These are phyloP conservation scores for Pachyuromys duprasi DNA, from an alignment of 2,797 vertebrate species.

Conservation along the genomic window DNA sequence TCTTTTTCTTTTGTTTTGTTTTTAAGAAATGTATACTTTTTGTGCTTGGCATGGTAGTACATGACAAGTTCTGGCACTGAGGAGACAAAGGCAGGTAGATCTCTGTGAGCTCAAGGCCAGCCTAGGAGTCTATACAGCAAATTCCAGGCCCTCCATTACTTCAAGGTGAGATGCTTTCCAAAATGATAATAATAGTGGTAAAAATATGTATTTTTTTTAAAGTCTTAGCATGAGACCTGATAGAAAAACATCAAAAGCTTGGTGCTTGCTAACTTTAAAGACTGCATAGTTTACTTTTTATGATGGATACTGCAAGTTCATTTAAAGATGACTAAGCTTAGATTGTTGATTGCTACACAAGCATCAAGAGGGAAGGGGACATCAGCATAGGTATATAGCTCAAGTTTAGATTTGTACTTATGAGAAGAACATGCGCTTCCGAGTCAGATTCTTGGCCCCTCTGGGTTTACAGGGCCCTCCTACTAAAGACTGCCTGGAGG, in stretches of 20 bases:
- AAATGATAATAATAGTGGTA: background rate
- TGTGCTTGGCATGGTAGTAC: background rate
- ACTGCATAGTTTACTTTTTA: background rate
- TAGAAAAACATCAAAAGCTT: background rate
- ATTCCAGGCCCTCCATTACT: background rate
- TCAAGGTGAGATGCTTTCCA: background rate
- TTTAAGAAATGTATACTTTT: background rate
- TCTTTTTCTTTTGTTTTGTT: background rate
- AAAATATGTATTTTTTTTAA: background rate
- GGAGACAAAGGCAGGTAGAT: background rate
- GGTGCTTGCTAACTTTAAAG: background rate
- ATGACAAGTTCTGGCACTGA: background rate
- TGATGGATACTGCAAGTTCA: background rate
- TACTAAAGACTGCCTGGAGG: background rate
- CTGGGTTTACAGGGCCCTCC: background rate
- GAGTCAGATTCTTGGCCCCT: rapidly evolving
- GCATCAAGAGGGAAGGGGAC: background rate
- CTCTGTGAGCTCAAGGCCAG: background rate
- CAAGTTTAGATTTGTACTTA: background rate
- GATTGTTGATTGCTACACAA: background rate
- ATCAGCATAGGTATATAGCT: background rate
- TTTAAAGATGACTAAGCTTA: background rate
- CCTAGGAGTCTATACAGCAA: background rate
- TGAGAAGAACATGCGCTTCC: background rate
- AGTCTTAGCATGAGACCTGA: background rate